A percentile compares a stretch with the other conserved stretches of the same genome.
These are phyloP conservation scores for Conus betulinus DNA, from an alignment of 1,140 invertebrate genomes.

Conservation along the genomic window DNA sequence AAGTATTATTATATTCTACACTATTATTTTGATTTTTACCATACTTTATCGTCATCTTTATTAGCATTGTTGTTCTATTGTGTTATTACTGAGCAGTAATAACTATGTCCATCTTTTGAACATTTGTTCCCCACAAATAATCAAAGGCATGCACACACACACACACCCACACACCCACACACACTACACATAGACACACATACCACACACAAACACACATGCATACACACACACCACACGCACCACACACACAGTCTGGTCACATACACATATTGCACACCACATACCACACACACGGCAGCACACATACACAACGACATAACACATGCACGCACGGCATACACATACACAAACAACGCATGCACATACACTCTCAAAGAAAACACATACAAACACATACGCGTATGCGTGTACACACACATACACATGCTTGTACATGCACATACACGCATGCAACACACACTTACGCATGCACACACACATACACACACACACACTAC, in stretches of 20 bases:
- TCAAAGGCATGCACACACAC: not conserved
- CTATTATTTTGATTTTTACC: too few relatives aligned
- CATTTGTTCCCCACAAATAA: not conserved
- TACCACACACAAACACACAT: not conserved
- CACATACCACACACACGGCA: not conserved
- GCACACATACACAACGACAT: not conserved
- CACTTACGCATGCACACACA: too few relatives aligned
- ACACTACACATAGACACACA: not conserved
- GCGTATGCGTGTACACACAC: conserved; percentile 8
- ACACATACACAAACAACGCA: conserved; percentile 21
- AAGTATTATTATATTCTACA: not conserved
- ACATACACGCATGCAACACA: too few relatives aligned
- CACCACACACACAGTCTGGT: conserved; percentile 12
- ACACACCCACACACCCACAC: not conserved
- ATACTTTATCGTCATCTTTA: too few relatives aligned
- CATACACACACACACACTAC: too few relatives aligned
- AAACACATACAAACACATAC: conserved; percentile 22
- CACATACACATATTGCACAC: not conserved
- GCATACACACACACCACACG: conserved; percentile 1
- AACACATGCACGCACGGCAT: conserved; percentile 20
- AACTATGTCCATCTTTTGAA: not conserved
- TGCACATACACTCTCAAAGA: not conserved
- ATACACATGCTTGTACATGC: not conserved
- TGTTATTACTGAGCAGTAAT: not conserved
- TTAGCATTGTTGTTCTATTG: too few relatives aligned